These are phyloP conservation scores for Artemia franciscana DNA, from an alignment of 1,140 invertebrate species.

Conservation along the genomic window DNA sequence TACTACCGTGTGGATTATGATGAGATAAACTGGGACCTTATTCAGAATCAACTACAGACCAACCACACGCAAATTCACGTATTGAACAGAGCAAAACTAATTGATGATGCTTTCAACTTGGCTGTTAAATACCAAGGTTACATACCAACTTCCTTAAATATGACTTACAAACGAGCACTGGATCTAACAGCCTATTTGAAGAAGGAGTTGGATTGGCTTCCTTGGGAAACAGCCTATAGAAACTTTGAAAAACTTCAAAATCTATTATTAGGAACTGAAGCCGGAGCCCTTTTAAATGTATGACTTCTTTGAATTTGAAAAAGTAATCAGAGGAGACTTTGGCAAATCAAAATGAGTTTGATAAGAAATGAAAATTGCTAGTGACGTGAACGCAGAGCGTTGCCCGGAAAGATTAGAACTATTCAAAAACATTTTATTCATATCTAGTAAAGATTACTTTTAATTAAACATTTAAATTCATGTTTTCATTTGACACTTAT, in stretches of 20 bases:
- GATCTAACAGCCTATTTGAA: constrained; percentile 35
- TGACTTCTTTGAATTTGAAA: no score
- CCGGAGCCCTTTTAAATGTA: not conserved
- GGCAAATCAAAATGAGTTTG: no score
- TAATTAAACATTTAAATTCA: no score
- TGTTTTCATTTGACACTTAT: no score
- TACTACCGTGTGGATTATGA: constrained; percentile 62
- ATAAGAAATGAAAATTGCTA: no score
- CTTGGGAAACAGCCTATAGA: constrained; percentile 35
- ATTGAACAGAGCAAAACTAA: constrained; percentile 45
- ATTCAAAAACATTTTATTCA: no score
- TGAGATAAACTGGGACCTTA: constrained; percentile 32
- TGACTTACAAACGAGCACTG: constrained; percentile 22
- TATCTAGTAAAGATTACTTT: no score
- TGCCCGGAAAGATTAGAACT: no score
- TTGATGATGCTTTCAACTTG: constrained; percentile 58
- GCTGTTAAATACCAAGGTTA: no score
- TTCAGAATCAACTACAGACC: constrained; percentile 15
- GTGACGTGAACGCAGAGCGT: no score
- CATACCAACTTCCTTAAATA: constrained; percentile 21
- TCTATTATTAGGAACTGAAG: not conserved
- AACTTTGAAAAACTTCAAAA: constrained; percentile 20
- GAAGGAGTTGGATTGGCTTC: constrained; percentile 35
- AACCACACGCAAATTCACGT: constrained; percentile 20
- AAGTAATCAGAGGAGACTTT: no score